Conservation (phyloP, 2,888 invertebrate species). For the Dicycla oo region DNA sequence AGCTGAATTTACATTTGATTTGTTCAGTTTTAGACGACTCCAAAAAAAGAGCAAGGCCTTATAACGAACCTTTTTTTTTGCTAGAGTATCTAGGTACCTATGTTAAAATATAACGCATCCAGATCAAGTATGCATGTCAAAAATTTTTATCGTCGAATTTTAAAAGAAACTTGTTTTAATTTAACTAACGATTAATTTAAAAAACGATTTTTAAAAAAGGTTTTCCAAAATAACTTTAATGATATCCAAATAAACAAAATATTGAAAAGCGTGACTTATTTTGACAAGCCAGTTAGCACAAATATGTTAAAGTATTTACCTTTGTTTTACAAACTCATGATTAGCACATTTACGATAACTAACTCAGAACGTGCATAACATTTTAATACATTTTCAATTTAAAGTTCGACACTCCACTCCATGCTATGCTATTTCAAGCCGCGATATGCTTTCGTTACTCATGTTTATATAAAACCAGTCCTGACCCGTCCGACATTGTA, state of each 20-base stretch:
- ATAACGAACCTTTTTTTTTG: too few relatives aligned
- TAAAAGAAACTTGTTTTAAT: too few relatives aligned
- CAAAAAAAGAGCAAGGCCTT: too few relatives aligned
- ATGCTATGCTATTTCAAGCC: conserved; percentile 13
- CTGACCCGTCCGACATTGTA: too few relatives aligned
- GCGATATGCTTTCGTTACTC: not conserved
- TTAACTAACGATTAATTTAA: too few relatives aligned
- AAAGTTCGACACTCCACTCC: conserved; percentile 10
- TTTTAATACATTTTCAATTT: conserved; percentile 40
- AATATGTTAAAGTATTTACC: conserved; percentile 16
- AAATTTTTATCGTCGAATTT: too few relatives aligned
- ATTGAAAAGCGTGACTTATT: conserved; percentile 12
- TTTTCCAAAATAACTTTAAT: not conserved
- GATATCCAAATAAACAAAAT: not conserved
- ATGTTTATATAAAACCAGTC: not conserved
- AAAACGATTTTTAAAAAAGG: too few relatives aligned
- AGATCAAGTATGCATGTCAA: too few relatives aligned
- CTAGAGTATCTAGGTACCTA: too few relatives aligned
- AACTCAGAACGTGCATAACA: conserved; percentile 48
- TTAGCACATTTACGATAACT: conserved; percentile 51
- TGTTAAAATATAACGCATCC: too few relatives aligned
- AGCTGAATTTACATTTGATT: not conserved
- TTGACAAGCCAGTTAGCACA: conserved; percentile 10
- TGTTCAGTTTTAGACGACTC: too few relatives aligned
- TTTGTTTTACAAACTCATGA: conserved; percentile 48